Evolutionary conservation across 2,113 vertebrate species (phyloP), one percentile per base, ranked within the genome.

Genomic region (Puma concolor): DNA sequence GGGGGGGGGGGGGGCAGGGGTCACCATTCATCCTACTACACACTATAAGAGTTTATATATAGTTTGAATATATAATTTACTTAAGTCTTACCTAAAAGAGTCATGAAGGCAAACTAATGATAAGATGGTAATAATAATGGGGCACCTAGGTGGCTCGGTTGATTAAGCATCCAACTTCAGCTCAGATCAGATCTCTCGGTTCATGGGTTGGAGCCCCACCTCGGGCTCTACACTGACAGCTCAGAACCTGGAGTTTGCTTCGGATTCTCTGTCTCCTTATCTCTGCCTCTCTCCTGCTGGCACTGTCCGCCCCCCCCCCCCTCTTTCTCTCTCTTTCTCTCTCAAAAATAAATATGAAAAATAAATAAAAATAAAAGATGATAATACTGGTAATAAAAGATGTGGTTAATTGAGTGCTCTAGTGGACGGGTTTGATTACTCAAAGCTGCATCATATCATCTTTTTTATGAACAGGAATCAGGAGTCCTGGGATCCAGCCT

Each of bases 91-190:
- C 31, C 23, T 93, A 57, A 15, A 92, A 77, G 17, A 71, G 63
- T 97, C n/a, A 72, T 72, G 64, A 84, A 88, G 19, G 13, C 60
- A 79, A 95, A 95, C 79, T 57, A 67, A 79, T 89, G 82, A 66
- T 52, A 89, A 82, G 74, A 67, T 69, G 69, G 41, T 77, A 63
- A 48, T 77, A 69, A 57, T 57, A 57, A 23, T 23, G 54, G 54
- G 54, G 17, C 6, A 23, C 54, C 17, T 57, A 19, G 54, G 54
- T 57, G 54, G 7, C 17, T 57, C 54, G 23, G 54, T 57, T 6
- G 54, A 19, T 57, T 57, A 57, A 57, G 19, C 54, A 2, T 57
- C 54, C 7, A 7, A 57, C 54, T 57, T 57, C 54, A 57, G 54
- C 6, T 17, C 54, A 57, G 19, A 19, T 57, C 54, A 57, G 54